Evolutionary conservation across 2,888 invertebrate species (phyloP).

Genomic region (Caenorhabditis sp.): DNA sequence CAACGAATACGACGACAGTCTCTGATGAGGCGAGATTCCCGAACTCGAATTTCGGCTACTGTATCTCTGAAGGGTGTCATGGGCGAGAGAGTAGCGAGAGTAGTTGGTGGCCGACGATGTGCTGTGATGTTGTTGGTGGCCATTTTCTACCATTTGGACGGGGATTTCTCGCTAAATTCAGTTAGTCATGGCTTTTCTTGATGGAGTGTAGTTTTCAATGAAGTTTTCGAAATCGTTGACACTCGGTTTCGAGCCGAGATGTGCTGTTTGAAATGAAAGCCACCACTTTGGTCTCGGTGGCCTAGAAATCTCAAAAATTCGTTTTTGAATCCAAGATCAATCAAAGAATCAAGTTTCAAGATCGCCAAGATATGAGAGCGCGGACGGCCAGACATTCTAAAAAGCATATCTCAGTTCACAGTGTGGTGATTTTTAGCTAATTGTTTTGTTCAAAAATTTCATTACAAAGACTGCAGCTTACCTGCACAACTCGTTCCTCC

Average conservation of each 20-base stretch:
- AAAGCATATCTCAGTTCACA: too few species aligned
- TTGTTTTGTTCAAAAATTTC: too few species aligned
- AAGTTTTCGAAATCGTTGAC: neutral
- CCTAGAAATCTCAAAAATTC: too few species aligned
- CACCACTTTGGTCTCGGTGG: too few species aligned
- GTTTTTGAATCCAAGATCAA: too few species aligned
- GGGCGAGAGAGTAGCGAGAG: slow-evolving; percentile 42
- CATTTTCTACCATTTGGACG: slow-evolving; percentile 54
- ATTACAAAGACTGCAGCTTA: neutral
- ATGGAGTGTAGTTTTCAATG: neutral
- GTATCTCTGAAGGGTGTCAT: slow-evolving; percentile 44
- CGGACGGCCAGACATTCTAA: neutral
- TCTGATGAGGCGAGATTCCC: slow-evolving; percentile 60
- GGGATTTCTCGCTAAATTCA: slow-evolving; percentile 46
- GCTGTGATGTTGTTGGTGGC: neutral
- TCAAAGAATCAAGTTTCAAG: neutral
- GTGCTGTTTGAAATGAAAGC: too few species aligned
- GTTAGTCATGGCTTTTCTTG: neutral
- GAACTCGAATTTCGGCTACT: slow-evolving; percentile 22
- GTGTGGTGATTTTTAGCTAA: too few species aligned
- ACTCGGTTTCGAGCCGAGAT: too few species aligned
- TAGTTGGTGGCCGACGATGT: slow-evolving; percentile 24
- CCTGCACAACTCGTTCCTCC: slow-evolving; percentile 3
- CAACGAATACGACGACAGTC: slow-evolving; percentile 69
- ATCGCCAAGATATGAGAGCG: neutral